Conservation (phyloP, 2,888 invertebrate genomes). For the Parelbella ahira region DNA sequence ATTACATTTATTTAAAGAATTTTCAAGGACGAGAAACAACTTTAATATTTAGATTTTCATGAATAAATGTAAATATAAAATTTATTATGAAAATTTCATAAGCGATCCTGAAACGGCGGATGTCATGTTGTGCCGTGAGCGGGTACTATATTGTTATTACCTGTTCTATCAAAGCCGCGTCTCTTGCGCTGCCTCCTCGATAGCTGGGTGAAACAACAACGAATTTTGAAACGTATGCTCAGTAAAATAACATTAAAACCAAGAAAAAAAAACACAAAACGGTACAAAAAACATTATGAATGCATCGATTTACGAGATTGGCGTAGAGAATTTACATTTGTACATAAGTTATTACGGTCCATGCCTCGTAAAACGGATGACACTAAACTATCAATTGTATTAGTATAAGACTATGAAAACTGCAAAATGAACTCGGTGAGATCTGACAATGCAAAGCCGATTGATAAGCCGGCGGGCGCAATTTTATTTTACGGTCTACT, state of each 20-base stretch:
- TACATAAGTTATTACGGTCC: conserved; percentile 13
- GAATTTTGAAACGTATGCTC: conserved; percentile 75
- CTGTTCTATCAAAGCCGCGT: conserved; percentile 81
- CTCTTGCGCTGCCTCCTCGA: conserved; percentile 81
- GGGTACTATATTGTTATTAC: conserved; percentile 70
- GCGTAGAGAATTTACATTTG: conserved; percentile 5
- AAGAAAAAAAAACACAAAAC: conserved; percentile 74
- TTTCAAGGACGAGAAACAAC: conserved; percentile 22
- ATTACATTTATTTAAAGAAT: conserved; percentile 30
- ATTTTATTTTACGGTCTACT: conserved; percentile 47
- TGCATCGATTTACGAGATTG: conserved; percentile 32
- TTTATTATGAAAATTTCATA: conserved; percentile 7
- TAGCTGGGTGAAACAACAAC: conserved; percentile 81
- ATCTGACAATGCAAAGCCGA: conserved; percentile 69
- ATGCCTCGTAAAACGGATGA: conserved; percentile 53
- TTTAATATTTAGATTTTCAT: conserved; percentile 16
- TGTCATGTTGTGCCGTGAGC: conserved; percentile 60
- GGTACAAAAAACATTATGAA: conserved; percentile 63
- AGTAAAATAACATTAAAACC: conserved; percentile 73
- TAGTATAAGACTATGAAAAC: conserved; percentile 71
- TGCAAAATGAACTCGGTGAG: conserved; percentile 75
- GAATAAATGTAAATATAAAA: conserved; percentile 18
- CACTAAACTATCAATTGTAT: conserved; percentile 56
- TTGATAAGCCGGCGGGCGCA: conserved; percentile 45
- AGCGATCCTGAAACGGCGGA: conserved; percentile 14